Evolutionary conservation across 2,113 vertebrate species (phyloP).

Genomic region (Scytalopus superciliaris): DNA sequence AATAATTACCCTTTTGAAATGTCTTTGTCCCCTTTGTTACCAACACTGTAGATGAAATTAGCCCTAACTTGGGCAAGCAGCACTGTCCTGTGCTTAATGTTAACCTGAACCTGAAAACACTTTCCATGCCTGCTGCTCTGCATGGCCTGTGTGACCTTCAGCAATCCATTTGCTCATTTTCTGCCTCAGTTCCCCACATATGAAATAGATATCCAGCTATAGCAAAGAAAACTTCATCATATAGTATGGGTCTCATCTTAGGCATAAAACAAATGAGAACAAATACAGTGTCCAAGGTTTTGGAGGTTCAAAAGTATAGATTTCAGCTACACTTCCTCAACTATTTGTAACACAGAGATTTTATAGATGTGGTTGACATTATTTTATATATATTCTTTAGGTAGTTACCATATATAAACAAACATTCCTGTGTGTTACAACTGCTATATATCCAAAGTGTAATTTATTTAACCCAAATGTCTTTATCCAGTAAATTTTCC

Average conservation of each 20-base stretch:
- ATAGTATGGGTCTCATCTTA: not conserved
- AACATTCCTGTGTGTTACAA: not conserved
- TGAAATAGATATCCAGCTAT: not conserved
- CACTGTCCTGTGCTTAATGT: not conserved
- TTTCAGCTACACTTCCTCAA: not conserved
- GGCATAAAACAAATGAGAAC: not conserved
- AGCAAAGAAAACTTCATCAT: not conserved
- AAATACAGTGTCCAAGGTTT: not conserved
- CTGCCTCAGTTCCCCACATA: not conserved
- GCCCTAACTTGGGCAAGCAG: not conserved
- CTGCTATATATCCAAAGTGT: not conserved
- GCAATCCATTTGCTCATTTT: slow-evolving; percentile 3
- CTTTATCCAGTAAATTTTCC: not conserved
- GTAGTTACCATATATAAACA: not conserved
- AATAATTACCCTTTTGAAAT: slow-evolving; percentile 48
- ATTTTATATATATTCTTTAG: not conserved
- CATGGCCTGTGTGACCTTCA: not conserved
- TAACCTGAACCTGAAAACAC: slow-evolving; percentile 8
- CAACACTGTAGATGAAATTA: slow-evolving; percentile 15
- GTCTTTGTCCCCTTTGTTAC: slow-evolving; percentile 29
- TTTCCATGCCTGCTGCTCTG: not conserved
- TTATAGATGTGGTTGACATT: not conserved
- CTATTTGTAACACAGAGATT: not conserved
- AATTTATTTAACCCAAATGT: not conserved
- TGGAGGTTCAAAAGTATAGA: not conserved